Conservation (phyloP, 2,797 vertebrate genomes). For the Sciaenops ocellatus region DNA sequence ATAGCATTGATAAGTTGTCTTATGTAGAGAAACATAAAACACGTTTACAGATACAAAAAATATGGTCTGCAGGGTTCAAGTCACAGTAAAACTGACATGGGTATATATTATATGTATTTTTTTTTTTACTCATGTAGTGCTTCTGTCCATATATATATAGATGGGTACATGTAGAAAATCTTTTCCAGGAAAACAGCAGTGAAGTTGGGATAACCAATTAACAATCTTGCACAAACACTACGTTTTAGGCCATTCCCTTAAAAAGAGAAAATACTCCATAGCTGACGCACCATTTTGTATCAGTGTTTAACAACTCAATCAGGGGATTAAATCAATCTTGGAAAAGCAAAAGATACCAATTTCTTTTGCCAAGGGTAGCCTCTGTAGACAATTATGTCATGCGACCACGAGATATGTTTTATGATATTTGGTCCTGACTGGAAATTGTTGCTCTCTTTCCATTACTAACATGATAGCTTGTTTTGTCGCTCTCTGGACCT, state of each 20-base stretch:
- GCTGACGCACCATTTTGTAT: slow-evolving; percentile 16
- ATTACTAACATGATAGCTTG: slow-evolving; percentile 18
- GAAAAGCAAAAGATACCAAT: slow-evolving; percentile 20
- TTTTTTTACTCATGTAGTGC: neutral
- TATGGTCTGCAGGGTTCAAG: neutral
- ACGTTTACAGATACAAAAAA: neutral
- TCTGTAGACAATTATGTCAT: slow-evolving; percentile 36
- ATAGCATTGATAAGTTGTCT: neutral
- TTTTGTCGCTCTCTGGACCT: slow-evolving; percentile 8
- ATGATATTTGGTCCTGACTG: slow-evolving; percentile 27
- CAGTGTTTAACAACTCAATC: slow-evolving; percentile 18
- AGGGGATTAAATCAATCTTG: slow-evolving; percentile 21
- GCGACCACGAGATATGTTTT: slow-evolving; percentile 33
- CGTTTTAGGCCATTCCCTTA: neutral
- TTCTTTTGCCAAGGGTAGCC: slow-evolving; percentile 18
- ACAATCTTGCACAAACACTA: neutral
- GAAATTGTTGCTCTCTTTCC: slow-evolving; percentile 34
- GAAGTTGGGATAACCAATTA: slow-evolving; percentile 1
- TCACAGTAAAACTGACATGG: neutral
- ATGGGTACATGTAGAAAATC: neutral
- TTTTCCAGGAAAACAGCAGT: neutral
- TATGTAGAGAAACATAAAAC: neutral
- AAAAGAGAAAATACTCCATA: neutral
- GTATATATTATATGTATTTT: neutral
- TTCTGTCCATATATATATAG: neutral